Conservation (phyloP, 2,797 vertebrate species). For the Benthosema pterotum region DNA sequence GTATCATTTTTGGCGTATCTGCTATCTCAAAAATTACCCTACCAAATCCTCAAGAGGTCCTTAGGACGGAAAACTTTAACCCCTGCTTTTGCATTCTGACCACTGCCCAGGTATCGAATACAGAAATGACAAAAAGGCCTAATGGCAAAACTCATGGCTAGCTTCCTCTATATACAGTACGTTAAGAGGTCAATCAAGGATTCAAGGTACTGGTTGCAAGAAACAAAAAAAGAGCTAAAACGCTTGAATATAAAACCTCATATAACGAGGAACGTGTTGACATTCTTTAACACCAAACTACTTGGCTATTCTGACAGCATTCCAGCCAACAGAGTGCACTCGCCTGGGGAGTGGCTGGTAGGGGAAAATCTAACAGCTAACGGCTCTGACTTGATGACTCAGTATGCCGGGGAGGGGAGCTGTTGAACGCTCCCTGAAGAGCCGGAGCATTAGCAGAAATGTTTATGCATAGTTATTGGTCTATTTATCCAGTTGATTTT, state of each 20-base stretch:
- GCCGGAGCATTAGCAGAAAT: conserved; percentile 65
- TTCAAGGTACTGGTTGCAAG: background rate
- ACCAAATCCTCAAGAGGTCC: too few relatives aligned
- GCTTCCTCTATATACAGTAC: conserved; percentile 10
- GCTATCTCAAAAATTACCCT: too few relatives aligned
- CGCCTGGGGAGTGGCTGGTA: conserved; percentile 19
- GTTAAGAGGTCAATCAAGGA: background rate
- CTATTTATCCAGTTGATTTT: conserved; percentile 71
- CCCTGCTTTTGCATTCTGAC: too few relatives aligned
- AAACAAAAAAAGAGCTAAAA: background rate
- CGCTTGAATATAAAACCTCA: background rate
- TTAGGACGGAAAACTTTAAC: too few relatives aligned
- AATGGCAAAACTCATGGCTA: conserved; percentile 9
- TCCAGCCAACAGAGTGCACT: conserved; percentile 25
- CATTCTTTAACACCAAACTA: conserved; percentile 43
- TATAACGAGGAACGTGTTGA: conserved; percentile 2
- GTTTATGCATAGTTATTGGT: conserved; percentile 73
- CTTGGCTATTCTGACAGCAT: conserved; percentile 16
- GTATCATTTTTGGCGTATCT: too few relatives aligned
- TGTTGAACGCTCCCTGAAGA: conserved; percentile 58
- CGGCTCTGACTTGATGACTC: conserved; percentile 47
- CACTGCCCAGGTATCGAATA: background rate
- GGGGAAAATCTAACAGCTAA: conserved; percentile 40
- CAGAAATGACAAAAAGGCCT: conserved; percentile 7
- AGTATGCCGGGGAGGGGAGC: conserved; percentile 55